Evolutionary conservation across 2,888 invertebrate species (phyloP).

Genomic region (Leptopilina myrica): DNA sequence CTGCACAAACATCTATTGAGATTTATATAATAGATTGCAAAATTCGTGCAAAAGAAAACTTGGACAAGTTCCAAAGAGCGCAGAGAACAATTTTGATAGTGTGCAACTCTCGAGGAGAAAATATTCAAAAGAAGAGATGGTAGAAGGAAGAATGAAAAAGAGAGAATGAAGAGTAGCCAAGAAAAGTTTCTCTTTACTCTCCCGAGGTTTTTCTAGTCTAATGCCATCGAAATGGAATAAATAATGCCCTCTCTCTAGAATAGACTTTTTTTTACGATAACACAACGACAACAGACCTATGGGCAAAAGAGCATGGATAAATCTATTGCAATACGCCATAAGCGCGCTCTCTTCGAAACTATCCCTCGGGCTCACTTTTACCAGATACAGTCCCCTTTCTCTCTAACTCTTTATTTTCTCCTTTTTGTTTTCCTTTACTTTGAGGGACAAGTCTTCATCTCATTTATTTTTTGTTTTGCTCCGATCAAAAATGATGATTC

Average conservation of each 20-base stretch:
- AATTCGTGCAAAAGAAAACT: constrained; percentile 2
- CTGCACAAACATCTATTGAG: too few species aligned
- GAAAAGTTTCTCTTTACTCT: constrained; percentile 44
- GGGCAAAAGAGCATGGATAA: constrained; percentile 63
- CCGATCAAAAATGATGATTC: constrained; percentile 21
- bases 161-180: constrained; percentile 42
- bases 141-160: not conserved
- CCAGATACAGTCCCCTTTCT: constrained; percentile 25
- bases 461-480: not conserved
- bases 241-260: constrained; percentile 56
- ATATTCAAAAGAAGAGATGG: constrained; percentile 21
- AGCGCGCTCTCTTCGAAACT: constrained; percentile 61
- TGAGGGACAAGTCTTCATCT: constrained; percentile 30
- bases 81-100: not conserved
- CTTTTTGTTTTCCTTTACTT: constrained; percentile 15
- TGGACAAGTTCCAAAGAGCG: constrained; percentile 9
- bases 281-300: constrained; percentile 50
- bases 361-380: constrained; percentile 57
- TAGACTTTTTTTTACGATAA: constrained; percentile 16
- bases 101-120: constrained; percentile 4
- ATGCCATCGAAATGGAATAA: constrained; percentile 63
- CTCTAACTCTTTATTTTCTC: not conserved
- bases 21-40: not conserved
- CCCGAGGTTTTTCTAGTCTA: constrained; percentile 49
- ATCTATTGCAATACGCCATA: constrained; percentile 73